Conservation (phyloP, 2,888 invertebrate genomes). For the Yponomeuta malinellus region DNA sequence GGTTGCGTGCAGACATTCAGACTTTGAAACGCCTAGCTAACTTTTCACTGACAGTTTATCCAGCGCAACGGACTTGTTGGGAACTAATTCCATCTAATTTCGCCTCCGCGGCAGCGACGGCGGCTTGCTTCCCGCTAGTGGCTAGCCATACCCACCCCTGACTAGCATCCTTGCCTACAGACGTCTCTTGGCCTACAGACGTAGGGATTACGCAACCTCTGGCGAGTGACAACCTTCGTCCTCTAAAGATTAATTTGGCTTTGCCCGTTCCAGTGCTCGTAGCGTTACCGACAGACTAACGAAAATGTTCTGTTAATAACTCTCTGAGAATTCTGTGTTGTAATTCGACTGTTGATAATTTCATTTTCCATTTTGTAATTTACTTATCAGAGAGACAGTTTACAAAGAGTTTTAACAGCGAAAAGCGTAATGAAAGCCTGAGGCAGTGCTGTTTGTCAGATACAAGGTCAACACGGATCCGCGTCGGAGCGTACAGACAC, state of each 20-base stretch:
- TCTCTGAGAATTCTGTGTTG: too few relatives aligned
- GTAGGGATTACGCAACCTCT: neutral
- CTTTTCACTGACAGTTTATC: constrained; percentile 29
- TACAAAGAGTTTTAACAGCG: neutral
- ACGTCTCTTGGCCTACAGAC: neutral
- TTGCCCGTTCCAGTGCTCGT: constrained; percentile 29
- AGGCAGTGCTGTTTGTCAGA: constrained; percentile 6
- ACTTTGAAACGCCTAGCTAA: neutral
- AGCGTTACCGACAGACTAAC: neutral
- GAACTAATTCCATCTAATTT: constrained; percentile 55
- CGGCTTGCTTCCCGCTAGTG: constrained; percentile 13
- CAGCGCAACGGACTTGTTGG: constrained; percentile 39
- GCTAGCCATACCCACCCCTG: neutral
- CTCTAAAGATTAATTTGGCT: constrained; percentile 47
- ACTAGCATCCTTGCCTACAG: neutral
- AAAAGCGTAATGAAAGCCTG: neutral
- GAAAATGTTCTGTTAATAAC: neutral
- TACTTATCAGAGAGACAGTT: neutral
- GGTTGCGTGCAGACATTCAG: neutral
- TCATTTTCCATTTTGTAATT: constrained; percentile 18
- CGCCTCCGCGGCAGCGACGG: constrained; percentile 25
- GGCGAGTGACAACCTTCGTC: constrained; percentile 34
- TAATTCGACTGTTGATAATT: too few relatives aligned
- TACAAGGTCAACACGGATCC: constrained; percentile 1
- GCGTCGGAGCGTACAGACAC: neutral